Evolutionary conservation across 2,888 invertebrate genomes (phyloP), one percentile per base, ranked within the genome.

Genomic region (Plagodis pulveraria): DNA sequence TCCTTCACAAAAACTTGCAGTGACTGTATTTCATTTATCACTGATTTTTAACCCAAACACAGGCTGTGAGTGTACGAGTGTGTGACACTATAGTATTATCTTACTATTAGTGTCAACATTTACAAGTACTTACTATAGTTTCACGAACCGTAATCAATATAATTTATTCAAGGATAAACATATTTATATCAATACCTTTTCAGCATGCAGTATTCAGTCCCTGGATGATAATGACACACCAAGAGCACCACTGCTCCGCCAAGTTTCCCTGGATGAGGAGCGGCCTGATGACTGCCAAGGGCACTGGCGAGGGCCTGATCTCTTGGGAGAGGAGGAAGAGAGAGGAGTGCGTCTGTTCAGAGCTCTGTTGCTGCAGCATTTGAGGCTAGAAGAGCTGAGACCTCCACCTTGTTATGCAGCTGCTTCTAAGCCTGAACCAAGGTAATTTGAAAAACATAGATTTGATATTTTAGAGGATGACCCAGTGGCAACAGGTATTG

Each of bases 191-290:
- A 22, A 22, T 22, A 33, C 7, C 10, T 10, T 74, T 76, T 11
- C 77, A 91, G 92, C 84, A 55, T 85, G 87, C 78, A 92, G 90
- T 65, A 82, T 90, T 35, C 90, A 92, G 66, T 87, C 89, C 0
- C 68, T 93, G 51, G 93, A 93, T 75, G 91, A 91, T 61, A 88
- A 87, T 53, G 89, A 91, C 42, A 78, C 84, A 0, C 91, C 90
- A 0, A 72, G 93, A 58, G 92, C 93, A 0, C 93, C 93, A 0
- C 78, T 93, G 0, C 83, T 84, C 0, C 85, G 93, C 0, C 93
- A 93, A 65, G 87, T 93, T 0, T 93, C 93, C 0, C 62, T 93
- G 32, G 93, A 93, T 33, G 93, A 93, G 62, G 93, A 93, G 63
- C 74, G 93, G 0, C 81, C 88, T 0, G 92, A 92, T 56, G 92